These are phyloP conservation scores for Pipistrellus pipistrellus DNA, from an alignment of 2,797 vertebrate genomes.

Conservation along the genomic window DNA sequence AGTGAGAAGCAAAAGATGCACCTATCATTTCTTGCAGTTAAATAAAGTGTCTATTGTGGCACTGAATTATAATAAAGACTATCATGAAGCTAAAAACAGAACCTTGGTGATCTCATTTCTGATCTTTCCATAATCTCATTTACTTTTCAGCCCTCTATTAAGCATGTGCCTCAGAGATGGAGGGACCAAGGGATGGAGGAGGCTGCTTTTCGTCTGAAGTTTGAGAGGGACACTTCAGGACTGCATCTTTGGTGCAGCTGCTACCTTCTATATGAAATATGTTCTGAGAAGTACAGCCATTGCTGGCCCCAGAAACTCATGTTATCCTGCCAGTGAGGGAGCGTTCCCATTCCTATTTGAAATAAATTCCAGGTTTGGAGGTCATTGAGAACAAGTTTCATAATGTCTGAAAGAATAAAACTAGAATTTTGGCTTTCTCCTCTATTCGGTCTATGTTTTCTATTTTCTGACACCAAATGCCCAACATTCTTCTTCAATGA, in stretches of 20 bases:
- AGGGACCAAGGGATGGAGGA: not conserved
- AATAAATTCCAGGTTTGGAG: conserved; percentile 7
- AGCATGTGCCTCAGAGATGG: not conserved
- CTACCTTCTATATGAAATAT: not conserved
- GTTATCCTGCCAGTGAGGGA: not conserved
- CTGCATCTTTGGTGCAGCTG: not conserved
- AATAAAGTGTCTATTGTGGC: not conserved
- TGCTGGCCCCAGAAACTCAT: not conserved
- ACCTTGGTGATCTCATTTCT: not conserved
- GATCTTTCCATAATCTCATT: not conserved
- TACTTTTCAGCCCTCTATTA: not conserved
- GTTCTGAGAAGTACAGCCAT: not conserved
- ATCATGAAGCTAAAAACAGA: not conserved
- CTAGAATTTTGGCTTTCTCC: not conserved
- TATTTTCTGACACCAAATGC: not conserved
- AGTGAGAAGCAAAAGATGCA: not conserved
- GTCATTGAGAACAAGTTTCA: not conserved
- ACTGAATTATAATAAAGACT: not conserved
- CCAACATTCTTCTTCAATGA: not conserved
- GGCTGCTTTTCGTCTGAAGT: not conserved
- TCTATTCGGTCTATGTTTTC: not conserved
- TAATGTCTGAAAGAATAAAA: not conserved
- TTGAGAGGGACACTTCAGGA: not conserved
- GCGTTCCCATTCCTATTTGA: not conserved
- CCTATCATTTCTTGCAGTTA: not conserved